Percentiles rank a stretch among this genome's conserved stretches.
Conservation (phyloP, 2,888 invertebrate species). For the Prostheceraeus crozeri region DNA sequence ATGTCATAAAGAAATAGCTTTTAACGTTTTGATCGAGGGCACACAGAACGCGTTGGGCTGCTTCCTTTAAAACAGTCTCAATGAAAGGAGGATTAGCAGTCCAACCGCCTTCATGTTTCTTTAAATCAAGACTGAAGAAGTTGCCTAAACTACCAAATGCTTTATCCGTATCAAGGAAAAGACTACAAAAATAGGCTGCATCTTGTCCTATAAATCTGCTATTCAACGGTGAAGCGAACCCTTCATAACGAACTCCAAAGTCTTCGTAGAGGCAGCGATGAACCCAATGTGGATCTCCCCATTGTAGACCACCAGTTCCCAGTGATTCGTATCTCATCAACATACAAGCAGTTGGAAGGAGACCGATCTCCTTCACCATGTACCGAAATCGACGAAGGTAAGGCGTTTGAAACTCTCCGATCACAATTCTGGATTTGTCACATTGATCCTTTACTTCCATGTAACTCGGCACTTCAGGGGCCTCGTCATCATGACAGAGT, state of each 20-base stretch:
- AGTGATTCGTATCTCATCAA: conserved; percentile 34
- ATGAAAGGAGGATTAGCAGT: conserved; percentile 37
- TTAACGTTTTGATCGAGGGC: conserved; percentile 27
- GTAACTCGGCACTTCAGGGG: neutral
- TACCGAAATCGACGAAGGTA: conserved; percentile 10
- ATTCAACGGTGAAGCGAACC: conserved; percentile 37
- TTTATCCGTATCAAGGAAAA: conserved; percentile 35
- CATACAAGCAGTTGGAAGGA: conserved; percentile 23
- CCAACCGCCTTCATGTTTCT: conserved; percentile 34
- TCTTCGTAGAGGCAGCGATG: conserved; percentile 27
- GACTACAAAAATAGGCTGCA: conserved; percentile 36
- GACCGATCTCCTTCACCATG: conserved; percentile 26
- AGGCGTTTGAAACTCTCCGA: conserved; percentile 26
- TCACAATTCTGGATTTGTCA: neutral
- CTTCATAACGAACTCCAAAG: conserved; percentile 35
- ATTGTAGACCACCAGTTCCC: conserved; percentile 37
- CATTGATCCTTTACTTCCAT: neutral
- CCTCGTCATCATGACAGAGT: neutral
- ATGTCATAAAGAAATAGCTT: conserved; percentile 31
- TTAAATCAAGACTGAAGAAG: conserved; percentile 35
- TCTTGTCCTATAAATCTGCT: conserved; percentile 32
- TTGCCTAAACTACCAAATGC: conserved; percentile 38
- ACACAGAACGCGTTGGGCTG: conserved; percentile 22
- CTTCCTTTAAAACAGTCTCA: conserved; percentile 30
- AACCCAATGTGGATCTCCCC: conserved; percentile 31